Conservation (phyloP, 2,113 vertebrate species). For the Benitochromis conjunctus region DNA sequence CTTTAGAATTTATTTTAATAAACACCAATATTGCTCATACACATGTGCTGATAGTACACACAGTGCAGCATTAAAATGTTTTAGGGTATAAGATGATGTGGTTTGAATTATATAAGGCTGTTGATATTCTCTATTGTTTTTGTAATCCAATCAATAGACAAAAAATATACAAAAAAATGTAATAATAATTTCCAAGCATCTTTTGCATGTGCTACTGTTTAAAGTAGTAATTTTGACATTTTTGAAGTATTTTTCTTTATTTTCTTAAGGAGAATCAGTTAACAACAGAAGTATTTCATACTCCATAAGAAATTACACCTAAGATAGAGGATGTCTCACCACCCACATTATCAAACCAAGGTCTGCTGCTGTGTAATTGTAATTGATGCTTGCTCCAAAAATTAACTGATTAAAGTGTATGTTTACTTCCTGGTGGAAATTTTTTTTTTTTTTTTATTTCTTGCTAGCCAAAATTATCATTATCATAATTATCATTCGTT, state of each 20-base stretch:
- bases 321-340: background rate
- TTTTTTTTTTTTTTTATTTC: too few relatives aligned
- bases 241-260: background rate
- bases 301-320: background rate
- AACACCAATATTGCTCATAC: background rate
- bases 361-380: too few relatives aligned
- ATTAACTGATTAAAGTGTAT: too few relatives aligned
- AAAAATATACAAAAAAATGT: background rate
- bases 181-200: background rate
- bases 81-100: background rate
- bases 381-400: too few relatives aligned
- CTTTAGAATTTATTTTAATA: background rate
- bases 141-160: background rate
- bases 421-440: too few relatives aligned
- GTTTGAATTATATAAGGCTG: background rate
- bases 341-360: background rate
- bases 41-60: background rate
- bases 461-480: background rate
- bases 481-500: background rate
- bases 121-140: background rate
- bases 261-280: background rate
- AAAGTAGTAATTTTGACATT: background rate
- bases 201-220: background rate
- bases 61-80: background rate
- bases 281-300: background rate